phyloP scores from a whole-genome alignment of 2,888 invertebrate species.

The Megamerina dolium region DNA sequence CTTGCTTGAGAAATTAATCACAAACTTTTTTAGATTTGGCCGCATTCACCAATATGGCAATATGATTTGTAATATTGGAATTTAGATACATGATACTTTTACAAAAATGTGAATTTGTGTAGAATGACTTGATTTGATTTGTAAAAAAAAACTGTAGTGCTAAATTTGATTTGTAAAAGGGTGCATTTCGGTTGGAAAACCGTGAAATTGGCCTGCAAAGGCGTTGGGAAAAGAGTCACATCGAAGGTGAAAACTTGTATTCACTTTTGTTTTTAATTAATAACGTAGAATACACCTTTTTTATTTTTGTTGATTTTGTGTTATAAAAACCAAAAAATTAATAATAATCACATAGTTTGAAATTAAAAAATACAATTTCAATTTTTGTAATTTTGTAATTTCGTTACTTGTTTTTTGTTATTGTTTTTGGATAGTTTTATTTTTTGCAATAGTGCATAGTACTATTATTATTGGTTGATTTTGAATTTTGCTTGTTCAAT shows the following conservation, averaged over 20 bases:
- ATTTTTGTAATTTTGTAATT: not conserved
- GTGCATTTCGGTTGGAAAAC: too few relatives aligned
- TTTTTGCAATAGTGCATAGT: conserved; percentile 9
- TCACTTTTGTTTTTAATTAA: conserved; percentile 25
- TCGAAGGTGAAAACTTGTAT: too few relatives aligned
- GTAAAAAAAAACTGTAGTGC: conserved; percentile 9
- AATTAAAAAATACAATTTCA: not conserved
- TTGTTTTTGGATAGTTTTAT: conserved; percentile 14
- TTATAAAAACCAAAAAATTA: conserved; percentile 3
- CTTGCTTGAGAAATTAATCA: too few relatives aligned
- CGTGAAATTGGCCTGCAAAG: too few relatives aligned
- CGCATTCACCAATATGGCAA: too few relatives aligned
- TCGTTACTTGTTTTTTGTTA: conserved; percentile 4
- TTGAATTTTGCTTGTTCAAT: conserved; percentile 19
- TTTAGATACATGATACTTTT: too few relatives aligned
- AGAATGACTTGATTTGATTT: conserved; percentile 14
- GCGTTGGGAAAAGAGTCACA: too few relatives aligned
- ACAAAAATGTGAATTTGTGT: conserved; percentile 19
- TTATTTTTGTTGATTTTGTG: conserved; percentile 25
- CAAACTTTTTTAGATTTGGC: too few relatives aligned
- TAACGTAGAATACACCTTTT: conserved; percentile 42
- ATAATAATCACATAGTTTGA: not conserved
- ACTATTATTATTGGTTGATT: conserved; percentile 8
- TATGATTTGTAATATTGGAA: too few relatives aligned
- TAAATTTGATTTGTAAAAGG: conserved; percentile 7